phyloP scores from a whole-genome alignment of 2,113 vertebrate species.

The Tychaedon coryphoeus region DNA sequence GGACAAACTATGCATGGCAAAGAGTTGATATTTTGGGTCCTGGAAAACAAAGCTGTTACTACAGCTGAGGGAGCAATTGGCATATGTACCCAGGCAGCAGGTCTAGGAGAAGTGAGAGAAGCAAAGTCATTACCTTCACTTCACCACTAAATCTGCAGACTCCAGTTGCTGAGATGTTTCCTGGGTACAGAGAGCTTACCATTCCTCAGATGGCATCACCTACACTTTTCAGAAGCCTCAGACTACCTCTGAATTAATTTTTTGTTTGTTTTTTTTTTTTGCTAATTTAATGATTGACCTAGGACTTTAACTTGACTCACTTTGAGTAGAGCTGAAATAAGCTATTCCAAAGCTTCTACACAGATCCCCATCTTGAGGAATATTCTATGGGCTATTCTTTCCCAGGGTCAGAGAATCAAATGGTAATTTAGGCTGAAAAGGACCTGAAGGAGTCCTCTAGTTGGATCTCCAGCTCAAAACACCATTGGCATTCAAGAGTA shows the following conservation, averaged over 20 bases:
- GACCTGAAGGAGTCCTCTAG: neutral
- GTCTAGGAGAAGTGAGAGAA: neutral
- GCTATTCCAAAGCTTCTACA: neutral
- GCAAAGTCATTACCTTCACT: neutral
- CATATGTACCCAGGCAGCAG: neutral
- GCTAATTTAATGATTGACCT: neutral
- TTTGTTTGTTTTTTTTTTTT: neutral
- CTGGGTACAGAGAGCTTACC: fast-evolving
- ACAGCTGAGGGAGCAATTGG: neutral
- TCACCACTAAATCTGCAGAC: neutral
- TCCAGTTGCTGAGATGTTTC: neutral
- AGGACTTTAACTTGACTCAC: neutral
- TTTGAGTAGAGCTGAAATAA: neutral
- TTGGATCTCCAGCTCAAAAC: neutral
- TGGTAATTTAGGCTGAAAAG: neutral
- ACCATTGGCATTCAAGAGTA: neutral
- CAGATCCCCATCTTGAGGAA: neutral
- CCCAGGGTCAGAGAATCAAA: neutral
- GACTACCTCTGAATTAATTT: fast-evolving
- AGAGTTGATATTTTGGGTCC: neutral
- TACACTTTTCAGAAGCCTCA: neutral
- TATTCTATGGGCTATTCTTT: neutral
- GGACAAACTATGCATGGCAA: neutral
- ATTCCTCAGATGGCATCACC: neutral
- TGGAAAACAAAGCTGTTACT: neutral